Evolutionary conservation across 1,140 invertebrate species (phyloP), one percentile per base, ranked within the genome.

Genomic region (Pseudomyrmex dendroicus): DNA sequence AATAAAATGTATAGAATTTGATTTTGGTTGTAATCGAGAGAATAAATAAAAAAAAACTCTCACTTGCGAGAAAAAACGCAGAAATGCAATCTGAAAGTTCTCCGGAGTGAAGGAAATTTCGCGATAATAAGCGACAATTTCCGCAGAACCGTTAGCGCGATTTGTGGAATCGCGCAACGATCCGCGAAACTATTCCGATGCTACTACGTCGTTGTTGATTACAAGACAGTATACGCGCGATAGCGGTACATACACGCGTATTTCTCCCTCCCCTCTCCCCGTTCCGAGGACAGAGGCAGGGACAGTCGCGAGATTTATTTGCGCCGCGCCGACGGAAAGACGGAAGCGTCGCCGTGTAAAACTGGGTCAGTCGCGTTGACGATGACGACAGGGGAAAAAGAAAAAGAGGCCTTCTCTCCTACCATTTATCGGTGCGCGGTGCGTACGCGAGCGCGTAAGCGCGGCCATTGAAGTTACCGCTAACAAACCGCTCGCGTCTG

Each of bases 381-480:
- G 50, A 56, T 15, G 64, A 73, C 76, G 70, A 77, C 46, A 56
- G 54, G 48, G 44, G 48, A 63, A 77, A 77, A 85, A 85, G 59
- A 83, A 85, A 73, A 57, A 12, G n/a, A 48, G 59, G 74, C 61
- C 77, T 46, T n/a, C 59, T 44, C 17, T 17, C 25, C 54, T 7
- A 13, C 15, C 17, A 13, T 63, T 86, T 85, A 70, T 82, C 63
- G 50, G 20, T 56, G 25, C 15, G 35, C 70, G 66, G 57, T 68
- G 64, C 67, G 73, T 73, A 73, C 25, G 25, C 25, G 25, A 25
- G 25, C 62, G 64, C 67, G 73, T 73, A 73, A 86, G 62, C 56
- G 56, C 70, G 57, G 35, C 35, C 56, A 62, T 52, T 77, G 67
- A n/a, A 57, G 80, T 77, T 35, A 67, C 73, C 84, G 73, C 84